Conservation (phyloP, 2,888 invertebrate species). For the Alentia gelatinosa region DNA sequence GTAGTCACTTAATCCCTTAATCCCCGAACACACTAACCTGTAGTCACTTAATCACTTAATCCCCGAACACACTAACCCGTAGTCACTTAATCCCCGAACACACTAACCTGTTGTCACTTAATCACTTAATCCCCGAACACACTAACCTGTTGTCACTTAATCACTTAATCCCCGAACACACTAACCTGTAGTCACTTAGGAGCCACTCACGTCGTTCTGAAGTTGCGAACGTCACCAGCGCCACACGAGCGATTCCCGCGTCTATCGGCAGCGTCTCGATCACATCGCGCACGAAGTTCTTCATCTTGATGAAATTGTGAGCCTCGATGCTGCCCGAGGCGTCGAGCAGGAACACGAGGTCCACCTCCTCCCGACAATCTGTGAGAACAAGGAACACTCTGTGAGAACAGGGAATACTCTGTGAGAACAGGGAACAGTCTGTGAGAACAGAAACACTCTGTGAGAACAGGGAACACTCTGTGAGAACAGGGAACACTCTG, state of each 20-base stretch:
- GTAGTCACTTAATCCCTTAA: too few species aligned
- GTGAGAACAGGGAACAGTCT: too few species aligned
- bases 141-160: too few species aligned
- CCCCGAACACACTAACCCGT: too few species aligned
- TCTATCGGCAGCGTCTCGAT: conserved; percentile 23
- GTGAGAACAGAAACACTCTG: too few species aligned
- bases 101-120: too few species aligned
- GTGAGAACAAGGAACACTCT: not conserved
- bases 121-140: not conserved
- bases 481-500: too few species aligned
- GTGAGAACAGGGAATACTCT: too few species aligned
- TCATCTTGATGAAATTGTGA: conserved; percentile 46
- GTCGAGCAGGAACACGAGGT: conserved; percentile 53
- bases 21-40: too few species aligned
- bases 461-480: too few species aligned
- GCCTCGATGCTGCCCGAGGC: conserved; percentile 50
- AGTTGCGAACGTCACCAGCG: conserved; percentile 16
- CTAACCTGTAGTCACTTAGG: conserved; percentile 11
- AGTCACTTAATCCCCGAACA: too few species aligned
- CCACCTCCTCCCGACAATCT: conserved; percentile 50
- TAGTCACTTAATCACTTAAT: too few species aligned
- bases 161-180: not conserved
- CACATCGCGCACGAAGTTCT: conserved; percentile 7
- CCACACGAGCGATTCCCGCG: not conserved
- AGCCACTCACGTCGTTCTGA: conserved; percentile 6